These are phyloP conservation scores for Gymnopithys bicolor DNA, from an alignment of 2,797 vertebrate genomes.

Conservation along the genomic window DNA sequence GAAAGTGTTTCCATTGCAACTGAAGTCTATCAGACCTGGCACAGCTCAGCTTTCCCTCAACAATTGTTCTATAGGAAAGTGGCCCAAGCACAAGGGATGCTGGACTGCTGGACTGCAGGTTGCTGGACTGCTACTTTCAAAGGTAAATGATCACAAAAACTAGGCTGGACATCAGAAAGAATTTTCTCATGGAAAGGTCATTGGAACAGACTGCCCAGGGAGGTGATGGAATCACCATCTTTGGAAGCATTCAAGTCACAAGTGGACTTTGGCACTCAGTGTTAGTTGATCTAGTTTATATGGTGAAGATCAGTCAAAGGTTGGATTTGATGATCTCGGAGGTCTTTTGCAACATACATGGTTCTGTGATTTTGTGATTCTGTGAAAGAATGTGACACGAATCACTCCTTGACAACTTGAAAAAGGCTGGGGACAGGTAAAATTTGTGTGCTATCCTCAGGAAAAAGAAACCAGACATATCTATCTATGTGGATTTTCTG, in stretches of 20 bases:
- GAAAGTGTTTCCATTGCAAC: neutral
- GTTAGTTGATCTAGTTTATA: neutral
- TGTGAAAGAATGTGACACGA: neutral
- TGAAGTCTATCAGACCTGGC: neutral
- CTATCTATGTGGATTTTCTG: neutral
- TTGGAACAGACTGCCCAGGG: neutral
- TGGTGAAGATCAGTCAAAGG: neutral
- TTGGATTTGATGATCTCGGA: neutral
- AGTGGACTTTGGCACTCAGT: neutral
- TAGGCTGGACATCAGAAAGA: neutral
- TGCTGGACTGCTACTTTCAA: neutral
- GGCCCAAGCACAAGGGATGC: neutral
- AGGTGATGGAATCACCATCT: neutral
- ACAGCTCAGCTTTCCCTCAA: neutral
- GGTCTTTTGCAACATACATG: neutral
- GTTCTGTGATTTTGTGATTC: neutral
- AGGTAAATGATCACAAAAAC: neutral
- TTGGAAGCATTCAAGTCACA: neutral
- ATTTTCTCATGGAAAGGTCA: too few relatives aligned
- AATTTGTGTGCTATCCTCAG: neutral
- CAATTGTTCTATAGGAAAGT: neutral
- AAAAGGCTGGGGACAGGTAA: neutral
- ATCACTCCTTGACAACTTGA: neutral
- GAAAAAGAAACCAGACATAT: neutral
- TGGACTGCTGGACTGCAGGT: neutral